Conservation (phyloP, 2,797 vertebrate genomes). For the Tokudaia tokunoshimensis region DNA sequence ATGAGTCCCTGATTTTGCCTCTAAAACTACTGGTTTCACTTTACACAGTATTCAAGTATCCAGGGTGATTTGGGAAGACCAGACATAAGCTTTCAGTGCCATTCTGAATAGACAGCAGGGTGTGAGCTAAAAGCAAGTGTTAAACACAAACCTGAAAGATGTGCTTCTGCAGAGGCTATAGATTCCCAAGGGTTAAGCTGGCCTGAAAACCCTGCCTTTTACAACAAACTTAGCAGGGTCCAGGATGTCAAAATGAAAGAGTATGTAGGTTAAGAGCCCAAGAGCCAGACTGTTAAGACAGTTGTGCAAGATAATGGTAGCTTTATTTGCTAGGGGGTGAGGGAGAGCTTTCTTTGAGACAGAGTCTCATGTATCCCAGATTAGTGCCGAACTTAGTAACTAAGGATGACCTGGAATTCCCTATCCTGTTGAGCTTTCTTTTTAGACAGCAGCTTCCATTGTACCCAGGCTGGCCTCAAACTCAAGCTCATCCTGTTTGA, state of each 20-base stretch:
- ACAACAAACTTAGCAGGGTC: not conserved
- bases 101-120: not conserved
- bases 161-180: not conserved
- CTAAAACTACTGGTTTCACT: not conserved
- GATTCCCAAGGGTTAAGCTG: not conserved
- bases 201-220: not conserved
- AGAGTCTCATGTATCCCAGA: not conserved
- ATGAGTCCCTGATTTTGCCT: not conserved
- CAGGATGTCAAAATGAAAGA: constrained; percentile 8
- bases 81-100: not conserved
- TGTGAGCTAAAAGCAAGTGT: not conserved
- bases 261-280: not conserved
- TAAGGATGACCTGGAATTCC: not conserved
- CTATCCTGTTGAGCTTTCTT: not conserved
- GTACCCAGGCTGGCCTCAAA: not conserved
- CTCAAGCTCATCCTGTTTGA: not conserved
- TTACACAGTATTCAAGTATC: not conserved
- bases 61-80: not conserved
- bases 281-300: not conserved
- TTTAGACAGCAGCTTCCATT: not conserved
- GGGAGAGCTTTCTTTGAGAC: not conserved
- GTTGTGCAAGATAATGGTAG: not conserved
- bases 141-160: not conserved
- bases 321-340: not conserved
- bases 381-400: not conserved